A percentile compares a stretch with the other conserved stretches of the same genome.
These are phyloP conservation scores for Chaenodraco wilsoni DNA, from an alignment of 2,797 vertebrate species.

Conservation along the genomic window DNA sequence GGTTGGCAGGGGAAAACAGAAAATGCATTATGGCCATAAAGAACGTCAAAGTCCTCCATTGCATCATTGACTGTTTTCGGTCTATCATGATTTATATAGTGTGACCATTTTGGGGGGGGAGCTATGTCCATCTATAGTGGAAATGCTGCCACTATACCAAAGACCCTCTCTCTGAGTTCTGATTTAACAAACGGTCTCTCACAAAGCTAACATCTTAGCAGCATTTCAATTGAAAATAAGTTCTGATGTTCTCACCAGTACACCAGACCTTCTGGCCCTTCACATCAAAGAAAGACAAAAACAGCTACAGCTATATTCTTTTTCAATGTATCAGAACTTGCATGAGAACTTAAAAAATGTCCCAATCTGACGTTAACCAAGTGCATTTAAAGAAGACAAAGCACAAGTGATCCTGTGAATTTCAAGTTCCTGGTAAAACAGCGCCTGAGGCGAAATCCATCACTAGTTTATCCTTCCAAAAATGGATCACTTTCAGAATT, in stretches of 20 bases:
- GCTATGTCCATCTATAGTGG: neutral
- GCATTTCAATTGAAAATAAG: neutral
- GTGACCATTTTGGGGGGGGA: neutral
- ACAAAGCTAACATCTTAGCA: constrained; percentile 18
- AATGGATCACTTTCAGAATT: constrained; percentile 76
- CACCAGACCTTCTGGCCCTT: constrained; percentile 10
- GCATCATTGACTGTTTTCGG: constrained; percentile 63
- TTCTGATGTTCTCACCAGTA: constrained; percentile 6
- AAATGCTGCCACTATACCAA: neutral
- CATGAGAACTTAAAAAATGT: constrained; percentile 9
- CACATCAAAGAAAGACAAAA: constrained; percentile 39
- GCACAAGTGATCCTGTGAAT: constrained; percentile 31
- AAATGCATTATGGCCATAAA: constrained; percentile 61
- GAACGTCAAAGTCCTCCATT: constrained; percentile 51
- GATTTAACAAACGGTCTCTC: constrained; percentile 1
- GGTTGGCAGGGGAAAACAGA: constrained; percentile 53
- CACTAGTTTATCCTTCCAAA: constrained; percentile 62
- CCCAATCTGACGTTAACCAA: constrained; percentile 19
- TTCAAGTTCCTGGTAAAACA: constrained; percentile 43
- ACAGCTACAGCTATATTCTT: constrained; percentile 1
- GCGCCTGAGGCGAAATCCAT: constrained; percentile 61
- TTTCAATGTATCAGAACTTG: constrained; percentile 19
- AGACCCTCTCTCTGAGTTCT: constrained; percentile 1
- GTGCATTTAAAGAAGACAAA: constrained; percentile 43
- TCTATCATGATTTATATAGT: constrained; percentile 13